phyloP scores from a whole-genome alignment of 2,797 vertebrate species.

The Crenuchus spilurus region DNA sequence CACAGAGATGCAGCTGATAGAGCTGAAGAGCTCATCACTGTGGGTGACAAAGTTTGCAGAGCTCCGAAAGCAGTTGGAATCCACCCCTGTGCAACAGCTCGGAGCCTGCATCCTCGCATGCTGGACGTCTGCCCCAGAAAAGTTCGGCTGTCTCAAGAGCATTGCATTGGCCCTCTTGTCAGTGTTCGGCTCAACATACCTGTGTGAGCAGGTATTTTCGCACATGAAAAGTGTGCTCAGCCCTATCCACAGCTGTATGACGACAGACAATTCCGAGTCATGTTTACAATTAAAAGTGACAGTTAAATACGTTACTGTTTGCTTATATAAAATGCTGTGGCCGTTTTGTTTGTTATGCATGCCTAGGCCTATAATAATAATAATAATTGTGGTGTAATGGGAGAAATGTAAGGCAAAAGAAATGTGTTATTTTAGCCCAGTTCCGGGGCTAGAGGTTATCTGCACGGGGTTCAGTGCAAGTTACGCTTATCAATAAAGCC shows the following conservation, averaged over 20 bases:
- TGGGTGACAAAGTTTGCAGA: conserved; percentile 43
- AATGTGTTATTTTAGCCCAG: too few relatives aligned
- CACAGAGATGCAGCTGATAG: conserved; percentile 44
- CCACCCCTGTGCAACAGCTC: conserved; percentile 11
- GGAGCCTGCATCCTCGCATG: conserved; percentile 11
- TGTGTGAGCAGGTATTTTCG: conserved; percentile 40
- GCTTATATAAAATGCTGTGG: too few relatives aligned
- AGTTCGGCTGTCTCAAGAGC: conserved; percentile 34
- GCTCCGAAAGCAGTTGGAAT: conserved; percentile 26
- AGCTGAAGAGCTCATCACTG: conserved; percentile 36
- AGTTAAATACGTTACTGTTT: too few relatives aligned
- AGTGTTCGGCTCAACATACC: conserved; percentile 22
- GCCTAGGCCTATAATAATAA: too few relatives aligned
- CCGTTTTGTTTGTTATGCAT: too few relatives aligned
- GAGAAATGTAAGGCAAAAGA: too few relatives aligned
- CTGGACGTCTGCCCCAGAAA: conserved; percentile 24
- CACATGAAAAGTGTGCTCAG: conserved; percentile 42
- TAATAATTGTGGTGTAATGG: too few relatives aligned
- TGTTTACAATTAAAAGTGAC: conserved; percentile 48
- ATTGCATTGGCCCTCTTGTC: conserved; percentile 15
- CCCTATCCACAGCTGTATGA: conserved; percentile 14
- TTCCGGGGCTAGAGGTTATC: too few relatives aligned
- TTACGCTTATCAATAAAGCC: too few relatives aligned
- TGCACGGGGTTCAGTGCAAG: too few relatives aligned
- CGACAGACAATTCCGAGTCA: conserved; percentile 16